Percentiles rank a stretch among this genome's conserved stretches.
These are phyloP conservation scores for Halotydeus destructor DNA, from an alignment of 1,140 invertebrate species.

Conservation along the genomic window DNA sequence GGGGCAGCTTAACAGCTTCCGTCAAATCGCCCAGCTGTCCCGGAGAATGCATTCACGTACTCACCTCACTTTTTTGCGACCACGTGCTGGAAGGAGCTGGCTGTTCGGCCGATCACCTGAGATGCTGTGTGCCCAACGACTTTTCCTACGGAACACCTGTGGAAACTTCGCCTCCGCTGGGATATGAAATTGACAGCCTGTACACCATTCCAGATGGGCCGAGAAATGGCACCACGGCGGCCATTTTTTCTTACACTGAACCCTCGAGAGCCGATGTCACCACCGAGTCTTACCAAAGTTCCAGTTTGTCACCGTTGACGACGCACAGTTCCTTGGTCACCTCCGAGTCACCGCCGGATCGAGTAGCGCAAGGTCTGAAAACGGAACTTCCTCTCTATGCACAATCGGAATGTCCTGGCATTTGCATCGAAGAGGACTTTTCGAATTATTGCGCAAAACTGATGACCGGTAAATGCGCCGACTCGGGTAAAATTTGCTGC, in stretches of 20 bases:
- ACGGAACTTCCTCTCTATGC: no score
- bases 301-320: neutral
- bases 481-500: constrained; percentile 16
- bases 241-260: neutral
- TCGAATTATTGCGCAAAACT: constrained; percentile 12
- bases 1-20: constrained; percentile 12
- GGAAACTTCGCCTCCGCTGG: constrained; percentile 17
- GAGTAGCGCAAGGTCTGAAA: neutral
- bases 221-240: neutral
- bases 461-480: constrained; percentile 9
- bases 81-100: constrained; percentile 17
- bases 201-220: no score
- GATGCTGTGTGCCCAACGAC: constrained; percentile 18
- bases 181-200: no score
- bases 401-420: constrained; percentile 16
- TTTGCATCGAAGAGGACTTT: constrained; percentile 15
- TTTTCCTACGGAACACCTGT: constrained; percentile 15
- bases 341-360: neutral
- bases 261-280: neutral
- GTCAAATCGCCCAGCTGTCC: constrained; percentile 16
- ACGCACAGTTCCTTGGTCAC: neutral
- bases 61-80: constrained; percentile 19
- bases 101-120: constrained; percentile 15
- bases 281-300: neutral
- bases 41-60: constrained; percentile 19